Base-by-base conservation (phyloP, 2,797 vertebrate species). In the Sebastes glaucus region DNA sequence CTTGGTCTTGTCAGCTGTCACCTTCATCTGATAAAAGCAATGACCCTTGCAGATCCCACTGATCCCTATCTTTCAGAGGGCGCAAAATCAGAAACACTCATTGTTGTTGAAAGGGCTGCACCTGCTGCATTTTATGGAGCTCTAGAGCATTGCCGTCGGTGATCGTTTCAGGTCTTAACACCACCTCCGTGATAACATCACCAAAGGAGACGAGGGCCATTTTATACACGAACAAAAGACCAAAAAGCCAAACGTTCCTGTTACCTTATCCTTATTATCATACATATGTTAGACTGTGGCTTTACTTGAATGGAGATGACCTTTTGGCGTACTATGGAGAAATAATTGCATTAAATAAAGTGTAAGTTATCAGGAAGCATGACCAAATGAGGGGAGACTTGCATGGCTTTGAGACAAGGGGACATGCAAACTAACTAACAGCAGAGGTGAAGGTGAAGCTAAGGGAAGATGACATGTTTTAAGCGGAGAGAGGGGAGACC, bases 11-110 rank as follows among this genome's bases (percentile, higher is more conserved):
- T 93, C 90, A 90, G 88, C 87, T 88, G 90, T 91, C 83, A 84
- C 78, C 87, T 91, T 89, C 87, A 90, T 94, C 93, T 91, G 92
- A 95, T 94, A 94, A 92, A 92, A 84, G 86, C 90, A 90, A 74
- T 89, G 93, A 94, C 91, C 93, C 93, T 87, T 84, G 81, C 89
- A 83, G 88, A 90, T 89, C 83, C 84, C 59, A 56, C 81, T 81
- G 87, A 94, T 90, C 90, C 77, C 74, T 83, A 89, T 91, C 90
- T 89, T 78, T 90, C 81, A 74, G 81, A 69, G 70, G 73, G 73
- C 57, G 59, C 62, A 88, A 82, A 88, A 91, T 90, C 85, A 74
- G 76, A 90, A 78, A 71, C 86, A 71, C 80, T 84, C 81, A 81
- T 85, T 81, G 82, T 87, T 83, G 82, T 65, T 75, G 78, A 93